phyloP scores from a whole-genome alignment of 2,797 vertebrate genomes.

The Parambassis ranga region DNA sequence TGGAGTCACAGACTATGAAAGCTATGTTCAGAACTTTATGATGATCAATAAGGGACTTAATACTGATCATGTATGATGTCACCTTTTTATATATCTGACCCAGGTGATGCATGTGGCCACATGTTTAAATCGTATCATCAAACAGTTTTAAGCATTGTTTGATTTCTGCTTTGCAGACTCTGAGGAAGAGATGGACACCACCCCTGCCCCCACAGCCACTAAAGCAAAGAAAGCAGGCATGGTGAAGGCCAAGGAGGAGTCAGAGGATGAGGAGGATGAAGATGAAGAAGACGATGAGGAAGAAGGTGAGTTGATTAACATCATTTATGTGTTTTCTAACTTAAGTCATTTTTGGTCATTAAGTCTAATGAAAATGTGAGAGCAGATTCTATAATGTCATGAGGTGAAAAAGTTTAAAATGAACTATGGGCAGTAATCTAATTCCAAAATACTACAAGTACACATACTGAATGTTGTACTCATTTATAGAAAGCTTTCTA shows the following conservation, averaged over 20 bases:
- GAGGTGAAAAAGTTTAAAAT: no score
- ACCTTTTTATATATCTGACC: slow-evolving; percentile 57
- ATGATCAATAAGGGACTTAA: slow-evolving; percentile 82
- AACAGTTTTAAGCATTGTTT: rapidly evolving
- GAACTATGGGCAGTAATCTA: no score
- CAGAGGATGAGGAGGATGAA: slow-evolving; percentile 87
- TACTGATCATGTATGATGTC: slow-evolving; percentile 70
- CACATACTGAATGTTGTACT: neutral
- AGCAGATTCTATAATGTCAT: no score
- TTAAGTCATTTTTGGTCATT: no score
- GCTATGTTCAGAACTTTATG: slow-evolving; percentile 19
- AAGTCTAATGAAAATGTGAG: neutral
- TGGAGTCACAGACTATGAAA: neutral
- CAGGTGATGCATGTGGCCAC: rapidly evolving
- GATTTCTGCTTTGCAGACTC: slow-evolving; percentile 78
- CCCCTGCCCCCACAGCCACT: slow-evolving; percentile 69
- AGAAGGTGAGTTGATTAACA: slow-evolving; percentile 62
- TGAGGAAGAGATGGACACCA: slow-evolving; percentile 92
- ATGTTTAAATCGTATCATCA: rapidly evolving
- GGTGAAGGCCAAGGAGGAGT: slow-evolving; percentile 87
- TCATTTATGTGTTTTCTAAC: no score
- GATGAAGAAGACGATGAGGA: slow-evolving; percentile 89
- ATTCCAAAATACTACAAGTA: no score
- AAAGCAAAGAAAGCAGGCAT: slow-evolving; percentile 88
- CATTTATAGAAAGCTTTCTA: neutral